phyloP scores from a whole-genome alignment of 1,140 invertebrate species.

The Ceratina calcarata region DNA sequence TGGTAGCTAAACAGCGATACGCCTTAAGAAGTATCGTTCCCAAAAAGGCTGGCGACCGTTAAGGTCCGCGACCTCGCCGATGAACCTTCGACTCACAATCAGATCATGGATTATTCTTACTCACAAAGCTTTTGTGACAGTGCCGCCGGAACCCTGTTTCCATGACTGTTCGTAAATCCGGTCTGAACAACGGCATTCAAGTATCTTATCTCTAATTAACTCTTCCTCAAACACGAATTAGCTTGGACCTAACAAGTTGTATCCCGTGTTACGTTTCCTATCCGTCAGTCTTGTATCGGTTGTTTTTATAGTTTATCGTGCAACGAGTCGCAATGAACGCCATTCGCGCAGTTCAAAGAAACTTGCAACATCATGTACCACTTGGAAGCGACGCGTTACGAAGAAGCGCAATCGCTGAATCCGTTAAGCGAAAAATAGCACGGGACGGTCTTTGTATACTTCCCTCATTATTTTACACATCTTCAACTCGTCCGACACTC shows the following conservation, averaged over 20 bases:
- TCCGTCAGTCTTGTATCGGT: neutral
- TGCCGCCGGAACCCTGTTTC: no score
- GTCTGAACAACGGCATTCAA: neutral
- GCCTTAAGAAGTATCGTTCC: constrained; percentile 15
- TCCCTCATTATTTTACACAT: neutral
- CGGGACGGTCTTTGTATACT: no score
- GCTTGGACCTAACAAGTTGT: neutral
- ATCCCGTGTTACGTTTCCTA: neutral
- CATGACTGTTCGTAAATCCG: no score
- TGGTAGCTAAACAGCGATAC: neutral
- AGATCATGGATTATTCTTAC: constrained; percentile 3
- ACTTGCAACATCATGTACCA: constrained; percentile 6
- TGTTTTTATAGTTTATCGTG: neutral
- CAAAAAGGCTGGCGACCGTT: constrained; percentile 40
- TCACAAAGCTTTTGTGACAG: neutral
- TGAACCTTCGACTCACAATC: constrained; percentile 2
- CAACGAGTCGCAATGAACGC: neutral
- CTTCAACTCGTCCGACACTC: no score
- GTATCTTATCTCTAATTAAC: no score
- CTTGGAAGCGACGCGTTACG: neutral
- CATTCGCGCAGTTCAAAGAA: neutral
- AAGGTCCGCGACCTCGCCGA: constrained; percentile 36
- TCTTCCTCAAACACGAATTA: neutral
- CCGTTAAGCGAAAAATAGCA: constrained; percentile 20
- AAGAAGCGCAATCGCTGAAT: neutral